phyloP scores from a whole-genome alignment of 2,888 invertebrate species.

The Arge pagana region DNA sequence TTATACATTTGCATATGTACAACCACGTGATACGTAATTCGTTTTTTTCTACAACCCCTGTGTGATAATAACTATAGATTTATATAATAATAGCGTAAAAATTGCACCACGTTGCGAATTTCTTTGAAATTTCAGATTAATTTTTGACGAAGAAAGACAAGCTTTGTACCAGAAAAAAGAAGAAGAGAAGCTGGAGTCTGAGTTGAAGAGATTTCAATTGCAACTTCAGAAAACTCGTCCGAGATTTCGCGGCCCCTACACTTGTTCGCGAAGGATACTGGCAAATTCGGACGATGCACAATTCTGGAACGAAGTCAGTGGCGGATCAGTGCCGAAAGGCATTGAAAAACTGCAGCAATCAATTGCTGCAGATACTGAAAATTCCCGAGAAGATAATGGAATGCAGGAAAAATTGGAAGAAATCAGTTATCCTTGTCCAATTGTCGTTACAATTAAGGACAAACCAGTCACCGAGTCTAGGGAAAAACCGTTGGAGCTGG shows the following conservation, averaged over 20 bases:
- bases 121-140: constrained; percentile 29
- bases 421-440: constrained; percentile 31
- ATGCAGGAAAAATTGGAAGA: constrained; percentile 10
- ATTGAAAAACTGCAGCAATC: not conserved
- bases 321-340: constrained; percentile 21
- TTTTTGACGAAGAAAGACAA: constrained; percentile 36
- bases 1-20: not conserved
- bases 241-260: constrained; percentile 37
- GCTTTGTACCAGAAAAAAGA: constrained; percentile 38
- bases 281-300: constrained; percentile 39
- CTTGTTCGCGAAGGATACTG: constrained; percentile 34
- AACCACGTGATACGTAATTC: not conserved
- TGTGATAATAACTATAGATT: too few species aligned
- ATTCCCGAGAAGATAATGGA: too few species aligned
- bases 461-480: constrained; percentile 34
- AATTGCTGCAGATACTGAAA: not conserved
- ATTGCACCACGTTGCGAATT: too few species aligned
- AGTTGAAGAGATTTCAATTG: constrained; percentile 43
- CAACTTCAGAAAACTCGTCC: constrained; percentile 36
- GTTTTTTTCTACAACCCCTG: too few species aligned
- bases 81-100: too few species aligned
- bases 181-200: constrained; percentile 38
- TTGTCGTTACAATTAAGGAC: constrained; percentile 48
- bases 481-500: constrained; percentile 28
- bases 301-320: constrained; percentile 40